Conservation (phyloP, 2,113 vertebrate species). For the Canis aureus region DNA sequence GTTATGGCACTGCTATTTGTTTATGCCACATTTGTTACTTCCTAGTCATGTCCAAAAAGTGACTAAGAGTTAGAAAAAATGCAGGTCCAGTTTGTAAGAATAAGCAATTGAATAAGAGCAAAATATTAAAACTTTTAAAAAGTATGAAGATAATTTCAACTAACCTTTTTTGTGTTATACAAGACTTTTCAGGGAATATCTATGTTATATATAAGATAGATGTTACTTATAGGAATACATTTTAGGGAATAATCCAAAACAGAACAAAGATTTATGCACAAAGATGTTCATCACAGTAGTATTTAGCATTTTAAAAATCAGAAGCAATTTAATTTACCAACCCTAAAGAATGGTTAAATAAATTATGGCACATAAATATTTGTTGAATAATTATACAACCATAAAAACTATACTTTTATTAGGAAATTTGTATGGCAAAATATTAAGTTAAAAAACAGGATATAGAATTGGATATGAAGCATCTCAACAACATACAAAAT, state of each 20-base stretch:
- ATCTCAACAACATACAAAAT: conserved; percentile 16
- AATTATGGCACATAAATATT: conserved; percentile 47
- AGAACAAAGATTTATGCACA: conserved; percentile 41
- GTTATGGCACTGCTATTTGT: conserved; percentile 13
- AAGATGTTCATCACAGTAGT: not conserved
- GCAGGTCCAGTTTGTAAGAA: not conserved
- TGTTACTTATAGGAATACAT: not conserved
- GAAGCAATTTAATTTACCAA: conserved; percentile 35
- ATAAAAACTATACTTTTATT: conserved; percentile 56
- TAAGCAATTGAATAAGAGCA: not conserved
- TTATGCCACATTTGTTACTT: conserved; percentile 15
- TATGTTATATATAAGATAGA: not conserved
- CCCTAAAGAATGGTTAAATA: conserved; percentile 32
- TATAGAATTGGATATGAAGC: not conserved
- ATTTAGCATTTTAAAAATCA: conserved; percentile 32
- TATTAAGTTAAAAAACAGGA: conserved; percentile 45
- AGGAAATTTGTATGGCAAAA: conserved; percentile 16
- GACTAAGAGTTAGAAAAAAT: conserved; percentile 4
- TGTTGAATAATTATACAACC: not conserved
- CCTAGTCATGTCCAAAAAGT: conserved; percentile 38
- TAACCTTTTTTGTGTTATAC: conserved; percentile 23
- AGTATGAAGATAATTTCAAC: not conserved
- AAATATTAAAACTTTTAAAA: conserved; percentile 39
- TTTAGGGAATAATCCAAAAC: conserved; percentile 52
- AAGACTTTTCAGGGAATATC: not conserved